phyloP scores from a whole-genome alignment of 1,140 invertebrate genomes.

The Drosophila suzukii region DNA sequence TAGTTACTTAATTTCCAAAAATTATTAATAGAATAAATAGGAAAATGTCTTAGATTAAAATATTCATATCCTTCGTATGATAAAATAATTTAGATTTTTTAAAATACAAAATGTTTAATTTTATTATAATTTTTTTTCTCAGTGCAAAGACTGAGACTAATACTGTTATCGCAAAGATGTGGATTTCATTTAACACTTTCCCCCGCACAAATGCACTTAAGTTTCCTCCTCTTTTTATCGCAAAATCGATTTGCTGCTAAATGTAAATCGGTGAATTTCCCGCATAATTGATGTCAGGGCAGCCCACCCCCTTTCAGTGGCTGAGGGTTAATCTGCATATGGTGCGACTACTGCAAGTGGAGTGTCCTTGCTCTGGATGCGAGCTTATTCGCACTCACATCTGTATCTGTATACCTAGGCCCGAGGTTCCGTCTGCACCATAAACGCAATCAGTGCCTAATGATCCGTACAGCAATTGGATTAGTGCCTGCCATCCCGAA shows the following conservation, averaged over 20 bases:
- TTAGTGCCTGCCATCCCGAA: constrained; percentile 56
- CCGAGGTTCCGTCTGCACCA: constrained; percentile 39
- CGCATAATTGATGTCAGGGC: constrained; percentile 39
- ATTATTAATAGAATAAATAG: too few relatives aligned
- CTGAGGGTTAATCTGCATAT: constrained; percentile 64
- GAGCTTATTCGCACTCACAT: constrained; percentile 5
- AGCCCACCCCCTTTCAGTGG: constrained; percentile 4
- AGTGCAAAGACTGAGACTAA: neutral
- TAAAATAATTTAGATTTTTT: too few relatives aligned
- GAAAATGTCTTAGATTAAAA: too few relatives aligned
- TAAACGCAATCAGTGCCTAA: constrained; percentile 80
- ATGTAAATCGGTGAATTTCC: constrained; percentile 35
- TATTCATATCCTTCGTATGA: too few relatives aligned
- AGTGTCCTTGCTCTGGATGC: constrained; percentile 32
- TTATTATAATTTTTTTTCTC: neutral
- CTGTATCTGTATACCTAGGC: constrained; percentile 1
- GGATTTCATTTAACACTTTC: constrained; percentile 55
- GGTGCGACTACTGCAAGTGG: constrained; percentile 20
- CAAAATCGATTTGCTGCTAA: constrained; percentile 48
- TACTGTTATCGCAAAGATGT: constrained; percentile 9
- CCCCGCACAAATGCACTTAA: constrained; percentile 26
- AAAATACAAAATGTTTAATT: too few relatives aligned
- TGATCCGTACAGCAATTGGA: constrained; percentile 76
- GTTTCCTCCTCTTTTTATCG: constrained; percentile 24
- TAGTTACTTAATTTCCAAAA: too few relatives aligned